Conservation (phyloP, 2,888 invertebrate genomes). For the Drosophila percnosoma region DNA sequence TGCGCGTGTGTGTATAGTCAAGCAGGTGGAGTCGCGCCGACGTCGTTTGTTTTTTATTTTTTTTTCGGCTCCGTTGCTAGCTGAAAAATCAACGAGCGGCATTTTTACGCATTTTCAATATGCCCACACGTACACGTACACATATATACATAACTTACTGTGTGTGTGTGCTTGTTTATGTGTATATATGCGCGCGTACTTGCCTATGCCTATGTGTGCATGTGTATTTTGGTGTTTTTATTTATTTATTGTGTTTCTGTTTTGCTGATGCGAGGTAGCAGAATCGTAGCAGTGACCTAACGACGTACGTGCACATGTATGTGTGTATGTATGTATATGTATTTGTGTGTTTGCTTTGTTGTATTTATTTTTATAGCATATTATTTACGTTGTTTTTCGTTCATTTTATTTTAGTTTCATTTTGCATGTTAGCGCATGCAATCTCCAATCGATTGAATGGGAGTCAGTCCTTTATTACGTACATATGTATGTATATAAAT, state of each 20-base stretch:
- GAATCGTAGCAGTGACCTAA: conserved; percentile 68
- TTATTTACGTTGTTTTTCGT: conserved; percentile 71
- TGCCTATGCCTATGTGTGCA: conserved; percentile 23
- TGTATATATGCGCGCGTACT: conserved; percentile 38
- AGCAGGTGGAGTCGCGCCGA: conserved; percentile 77
- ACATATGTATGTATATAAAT: conserved; percentile 7
- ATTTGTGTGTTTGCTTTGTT: conserved; percentile 51
- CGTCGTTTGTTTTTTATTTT: conserved; percentile 66
- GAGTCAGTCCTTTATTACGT: conserved; percentile 31
- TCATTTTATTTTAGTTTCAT: conserved; percentile 75
- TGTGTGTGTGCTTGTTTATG: conserved; percentile 41
- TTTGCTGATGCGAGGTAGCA: conserved; percentile 65
- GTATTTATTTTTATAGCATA: conserved; percentile 73
- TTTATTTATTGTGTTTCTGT: conserved; percentile 80
- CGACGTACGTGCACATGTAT: conserved; percentile 37
- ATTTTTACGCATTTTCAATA: conserved; percentile 80
- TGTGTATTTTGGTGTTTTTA: conserved; percentile 75
- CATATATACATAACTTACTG: neutral
- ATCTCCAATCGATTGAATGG: conserved; percentile 71
- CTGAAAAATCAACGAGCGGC: conserved; percentile 80
- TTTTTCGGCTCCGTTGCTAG: conserved; percentile 68
- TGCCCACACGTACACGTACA: conserved; percentile 37
- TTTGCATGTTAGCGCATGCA: conserved; percentile 75
- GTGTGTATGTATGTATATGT: conserved; percentile 28
- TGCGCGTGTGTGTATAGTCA: conserved; percentile 29